Evolutionary conservation across 2,888 invertebrate species (phyloP), one percentile per base, ranked within the genome.

Genomic region (Eilema griseolum): DNA sequence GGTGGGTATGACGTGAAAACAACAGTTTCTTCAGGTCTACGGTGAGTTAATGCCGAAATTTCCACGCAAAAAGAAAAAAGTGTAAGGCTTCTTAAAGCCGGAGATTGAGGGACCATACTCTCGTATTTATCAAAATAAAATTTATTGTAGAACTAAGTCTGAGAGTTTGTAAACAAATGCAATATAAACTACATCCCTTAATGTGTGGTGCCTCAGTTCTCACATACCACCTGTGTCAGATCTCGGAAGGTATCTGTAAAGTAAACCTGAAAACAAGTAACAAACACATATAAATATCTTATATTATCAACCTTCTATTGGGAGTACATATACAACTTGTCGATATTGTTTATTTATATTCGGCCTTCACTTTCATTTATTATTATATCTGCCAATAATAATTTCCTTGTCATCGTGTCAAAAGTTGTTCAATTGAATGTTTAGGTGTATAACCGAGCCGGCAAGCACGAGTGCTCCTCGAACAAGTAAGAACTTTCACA

Each of bases 401-500:
- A 75, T 77, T 80, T 77, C 70, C 72, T 74, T 74, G 71, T 72
- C 63, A 72, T 77, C 69, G 69, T 65, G 69, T 61, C 79, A 76
- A 70, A 78, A 79, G 71, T 79, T 82, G 75, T 74, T 76, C 76
- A 82, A 79, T 73, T 78, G 70, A 73, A 72, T 78, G 81, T 76
- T 81, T 81, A 81, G 79, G 70, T 77, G 56, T 77, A 79, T 85
- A 82, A 82, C 77, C 76, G 70, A 74, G 79, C 71, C 80, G 74
- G 70, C 61, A 71, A 71, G 64, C 41, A 56, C 61, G 70, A 67
- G 63, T 72, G 71, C 74, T 78, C 71, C 75, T 76, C 81, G 76
- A 72, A 81, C 82, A 82, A 84, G 87, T 83, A 86, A 91, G 93
- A 91, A 94, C 94, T 94, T 94, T 94, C 94, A 90, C 93, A 85